Base-by-base conservation (phyloP, 2,888 invertebrate species). In the Idaea biselata region DNA sequence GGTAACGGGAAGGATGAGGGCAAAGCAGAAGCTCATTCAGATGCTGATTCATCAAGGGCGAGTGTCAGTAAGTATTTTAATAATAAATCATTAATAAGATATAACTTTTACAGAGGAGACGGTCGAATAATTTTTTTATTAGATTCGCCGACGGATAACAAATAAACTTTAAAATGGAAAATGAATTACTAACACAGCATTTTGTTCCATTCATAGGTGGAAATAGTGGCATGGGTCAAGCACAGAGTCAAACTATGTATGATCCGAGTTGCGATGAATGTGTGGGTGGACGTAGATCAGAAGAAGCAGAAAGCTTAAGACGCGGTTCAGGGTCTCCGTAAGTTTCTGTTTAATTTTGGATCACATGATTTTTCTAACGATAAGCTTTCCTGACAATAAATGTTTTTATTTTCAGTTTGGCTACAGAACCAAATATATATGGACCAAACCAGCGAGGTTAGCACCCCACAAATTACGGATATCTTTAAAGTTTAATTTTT, bases 221-320 rank as follows among this genome's bases (percentile, higher is more conserved):
- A 58, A 94, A 93, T 68, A 95, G 95, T 78, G 97, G 97, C 62
- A 97, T 97, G 96, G 97, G 97, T 0, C 97, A 97, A 91, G 97
- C 97, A 0, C 97, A 97, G 87, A 97, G 97, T 86, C 97, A 97
- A 86, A 96, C 96, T 59, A 93, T 95, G 65, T 94, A 95, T 60
- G 94, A 94, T 59, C 93, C 93, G 0, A 94, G 93, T 66, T 96
- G 96, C 73, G 95, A 95, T n/a, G 95, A 94, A 58, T 96, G 96
- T 80, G 86, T 89, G 56, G 92, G 89, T 33, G 76, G 74, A 53
- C 58, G 89, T 32, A 76, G 74, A 54, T 58, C 77, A 1, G 79
- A 79, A 18, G 86, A 78, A 60, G 78, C 75, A 1, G 83, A 78
- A 64, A 88, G 70, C 68, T 72, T 86, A 62, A 78, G 80, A 60